A percentile compares a stretch with the other conserved stretches of the same genome.
phyloP scores from a whole-genome alignment of 2,797 vertebrate species.

The Octomys mimax region DNA sequence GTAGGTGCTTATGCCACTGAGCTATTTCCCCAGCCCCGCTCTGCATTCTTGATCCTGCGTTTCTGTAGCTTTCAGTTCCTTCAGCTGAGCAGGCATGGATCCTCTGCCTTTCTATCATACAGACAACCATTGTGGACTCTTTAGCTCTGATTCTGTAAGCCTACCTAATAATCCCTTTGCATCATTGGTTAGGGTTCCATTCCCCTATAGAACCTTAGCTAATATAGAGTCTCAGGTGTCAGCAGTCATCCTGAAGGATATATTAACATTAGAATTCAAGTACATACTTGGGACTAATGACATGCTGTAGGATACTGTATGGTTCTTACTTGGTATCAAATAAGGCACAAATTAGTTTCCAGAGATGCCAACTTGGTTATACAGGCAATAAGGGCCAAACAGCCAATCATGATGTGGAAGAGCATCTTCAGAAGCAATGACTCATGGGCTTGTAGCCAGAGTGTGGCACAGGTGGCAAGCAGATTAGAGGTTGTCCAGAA shows the following conservation, averaged over 20 bases:
- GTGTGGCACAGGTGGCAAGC: no score
- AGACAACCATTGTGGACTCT: not conserved
- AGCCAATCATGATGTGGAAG: fast-evolving
- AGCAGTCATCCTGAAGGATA: not conserved
- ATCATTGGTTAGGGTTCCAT: not conserved
- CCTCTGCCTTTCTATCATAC: not conserved
- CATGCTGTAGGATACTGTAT: not conserved
- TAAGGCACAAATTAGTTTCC: not conserved
- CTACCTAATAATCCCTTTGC: not conserved
- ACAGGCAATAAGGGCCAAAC: not conserved
- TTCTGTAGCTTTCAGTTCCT: not conserved
- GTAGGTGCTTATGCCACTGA: no score
- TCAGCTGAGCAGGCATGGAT: not conserved
- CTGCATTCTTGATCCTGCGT: not conserved
- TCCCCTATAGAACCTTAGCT: not conserved
- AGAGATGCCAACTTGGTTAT: not conserved
- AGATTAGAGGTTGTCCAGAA: not conserved
- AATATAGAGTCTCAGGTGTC: not conserved
- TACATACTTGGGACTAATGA: not conserved
- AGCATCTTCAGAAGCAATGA: not conserved
- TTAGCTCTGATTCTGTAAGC: not conserved
- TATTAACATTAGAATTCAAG: not conserved
- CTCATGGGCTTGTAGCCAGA: fast-evolving
- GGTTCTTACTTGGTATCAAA: not conserved
- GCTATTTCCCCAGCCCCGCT: not conserved